These are phyloP conservation scores for Troilus luridus DNA, from an alignment of 2,888 invertebrate species.

Conservation along the genomic window DNA sequence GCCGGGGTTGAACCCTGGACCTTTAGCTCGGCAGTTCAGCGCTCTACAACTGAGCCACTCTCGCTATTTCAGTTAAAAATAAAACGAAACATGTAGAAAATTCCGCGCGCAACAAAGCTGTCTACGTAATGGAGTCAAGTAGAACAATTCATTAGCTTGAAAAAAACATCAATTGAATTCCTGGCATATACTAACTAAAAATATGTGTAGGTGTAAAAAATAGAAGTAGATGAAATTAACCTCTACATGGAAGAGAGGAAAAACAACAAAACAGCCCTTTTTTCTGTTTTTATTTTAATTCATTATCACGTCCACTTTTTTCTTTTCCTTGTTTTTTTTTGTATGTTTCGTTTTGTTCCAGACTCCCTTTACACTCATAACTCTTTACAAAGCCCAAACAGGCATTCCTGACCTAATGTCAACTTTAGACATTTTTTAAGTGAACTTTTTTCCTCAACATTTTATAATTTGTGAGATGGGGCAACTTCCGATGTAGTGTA, in stretches of 20 bases:
- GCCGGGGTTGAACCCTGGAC: too few species aligned
- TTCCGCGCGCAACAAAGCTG: not conserved
- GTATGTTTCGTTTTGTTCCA: not conserved
- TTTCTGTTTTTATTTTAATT: not conserved
- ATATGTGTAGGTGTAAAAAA: not conserved
- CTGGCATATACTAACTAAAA: not conserved
- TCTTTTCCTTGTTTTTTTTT: too few species aligned
- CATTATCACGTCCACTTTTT: not conserved
- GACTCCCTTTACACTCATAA: not conserved
- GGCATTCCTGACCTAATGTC: slow-evolving; percentile 3
- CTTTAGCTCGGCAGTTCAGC: too few species aligned
- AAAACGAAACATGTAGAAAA: too few species aligned
- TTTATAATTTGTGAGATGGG: not conserved
- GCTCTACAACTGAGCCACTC: too few species aligned
- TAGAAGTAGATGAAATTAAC: not conserved
- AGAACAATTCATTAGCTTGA: not conserved
- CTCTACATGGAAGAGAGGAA: not conserved
- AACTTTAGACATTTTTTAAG: not conserved
- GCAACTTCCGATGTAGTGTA: not conserved
- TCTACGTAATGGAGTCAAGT: not conserved
- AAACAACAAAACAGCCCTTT: not conserved
- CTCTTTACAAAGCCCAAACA: slow-evolving; percentile 13
- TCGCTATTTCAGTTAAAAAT: too few species aligned
- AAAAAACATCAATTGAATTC: too few species aligned
- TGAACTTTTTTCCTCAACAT: not conserved